A percentile compares a stretch with the other conserved stretches of the same genome.
Conservation (phyloP, 2,888 invertebrate species). For the Taenaris catops region DNA sequence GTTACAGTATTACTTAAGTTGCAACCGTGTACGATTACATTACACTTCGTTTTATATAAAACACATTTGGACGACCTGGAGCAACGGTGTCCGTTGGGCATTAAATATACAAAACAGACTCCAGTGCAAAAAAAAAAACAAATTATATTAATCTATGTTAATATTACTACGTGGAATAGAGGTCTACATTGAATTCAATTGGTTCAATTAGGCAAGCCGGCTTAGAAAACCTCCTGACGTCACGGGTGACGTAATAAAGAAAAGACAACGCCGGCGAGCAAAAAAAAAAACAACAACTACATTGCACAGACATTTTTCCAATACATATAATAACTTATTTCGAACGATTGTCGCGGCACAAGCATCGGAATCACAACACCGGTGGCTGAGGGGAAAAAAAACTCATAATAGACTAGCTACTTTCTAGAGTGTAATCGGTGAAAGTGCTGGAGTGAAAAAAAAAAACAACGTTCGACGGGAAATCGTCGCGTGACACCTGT, state of each 20-base stretch:
- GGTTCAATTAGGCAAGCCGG: constrained; percentile 41
- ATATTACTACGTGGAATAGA: no score
- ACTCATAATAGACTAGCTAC: constrained; percentile 8
- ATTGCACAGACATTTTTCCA: constrained; percentile 8
- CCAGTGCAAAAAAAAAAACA: no score
- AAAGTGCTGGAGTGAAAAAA: constrained; percentile 8
- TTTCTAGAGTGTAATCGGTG: constrained; percentile 11
- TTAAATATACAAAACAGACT: no score
- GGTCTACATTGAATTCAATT: constrained; percentile 31
- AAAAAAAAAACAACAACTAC: constrained; percentile 13
- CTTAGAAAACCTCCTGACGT: constrained; percentile 36
- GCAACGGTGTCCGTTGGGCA: no score
- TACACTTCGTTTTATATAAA: no score
- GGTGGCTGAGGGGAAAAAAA: constrained; percentile 11
- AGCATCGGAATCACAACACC: constrained; percentile 14
- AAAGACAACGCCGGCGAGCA: constrained; percentile 22
- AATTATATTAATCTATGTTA: no score
- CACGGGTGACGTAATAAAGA: constrained; percentile 56
- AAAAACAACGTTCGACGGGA: constrained; percentile 8
- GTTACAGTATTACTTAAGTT: no score
- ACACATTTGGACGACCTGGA: no score
- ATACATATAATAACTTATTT: constrained; percentile 2
- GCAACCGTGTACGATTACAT: no score
- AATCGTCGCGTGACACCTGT: constrained; percentile 34
- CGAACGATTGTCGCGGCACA: not conserved